Conservation (phyloP, 92 coral and sea anemone genomes). For the Palythoa caribaeorum region DNA sequence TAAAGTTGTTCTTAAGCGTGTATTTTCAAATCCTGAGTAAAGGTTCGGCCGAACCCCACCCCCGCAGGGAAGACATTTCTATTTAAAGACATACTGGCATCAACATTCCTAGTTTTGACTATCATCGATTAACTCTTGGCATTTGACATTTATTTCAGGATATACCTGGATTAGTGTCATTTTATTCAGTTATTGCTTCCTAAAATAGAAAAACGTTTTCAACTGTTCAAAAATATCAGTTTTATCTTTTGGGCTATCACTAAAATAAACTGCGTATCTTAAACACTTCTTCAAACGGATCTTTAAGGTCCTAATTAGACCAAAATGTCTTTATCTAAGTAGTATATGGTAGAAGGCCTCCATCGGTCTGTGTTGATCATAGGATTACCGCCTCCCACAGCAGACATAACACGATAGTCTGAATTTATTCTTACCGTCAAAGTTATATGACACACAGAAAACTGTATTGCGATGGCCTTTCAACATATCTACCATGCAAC, state of each 20-base stretch:
- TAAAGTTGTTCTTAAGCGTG: no score
- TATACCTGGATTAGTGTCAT: background rate
- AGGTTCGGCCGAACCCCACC: no score
- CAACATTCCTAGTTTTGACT: no score
- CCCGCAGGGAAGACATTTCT: no score
- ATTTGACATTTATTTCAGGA: background rate
- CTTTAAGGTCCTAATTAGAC: background rate
- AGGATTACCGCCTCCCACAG: background rate
- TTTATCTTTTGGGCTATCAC: no score
- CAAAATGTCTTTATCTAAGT: background rate
- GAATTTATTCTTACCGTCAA: conserved; percentile 67
- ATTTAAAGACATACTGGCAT: no score
- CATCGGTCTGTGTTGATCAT: no score
- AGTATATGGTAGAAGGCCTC: no score
- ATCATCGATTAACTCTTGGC: background rate
- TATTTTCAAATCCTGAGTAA: no score
- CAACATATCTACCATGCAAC: conserved; percentile 81
- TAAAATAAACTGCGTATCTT: background rate
- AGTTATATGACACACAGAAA: conserved; percentile 79
- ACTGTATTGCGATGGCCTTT: conserved; percentile 93
- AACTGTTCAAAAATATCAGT: background rate
- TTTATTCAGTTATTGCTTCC: background rate
- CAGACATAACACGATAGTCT: background rate
- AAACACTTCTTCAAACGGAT: background rate
- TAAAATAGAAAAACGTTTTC: background rate